Evolutionary conservation across 2,797 vertebrate genomes (phyloP), one percentile per base, ranked within the genome.

Genomic region (Paedocypris micromegethes): DNA sequence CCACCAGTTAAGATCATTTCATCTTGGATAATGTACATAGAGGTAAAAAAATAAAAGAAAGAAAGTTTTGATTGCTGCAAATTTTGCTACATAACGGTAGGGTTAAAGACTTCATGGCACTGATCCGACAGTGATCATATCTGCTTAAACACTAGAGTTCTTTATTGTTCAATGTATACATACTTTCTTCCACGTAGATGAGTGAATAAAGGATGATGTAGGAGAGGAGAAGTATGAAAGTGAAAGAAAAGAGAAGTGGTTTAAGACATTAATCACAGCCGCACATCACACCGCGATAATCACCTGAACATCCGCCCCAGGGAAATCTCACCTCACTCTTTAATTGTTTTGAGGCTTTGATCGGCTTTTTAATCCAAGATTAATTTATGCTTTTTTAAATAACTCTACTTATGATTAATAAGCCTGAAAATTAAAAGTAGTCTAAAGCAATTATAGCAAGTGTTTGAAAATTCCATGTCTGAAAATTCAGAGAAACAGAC

Each of bases 381-480:
- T 98, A 97, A 98, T 98, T 98, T 97, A 97, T 98, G 95, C 94
- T 95, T 95, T 98, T 96, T 98, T 98, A 97, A 98, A 98, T 98
- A 98, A 98, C 94, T 96, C 94, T 97, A 95, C 94, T 94, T 98
- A 95, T 98, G 94, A 97, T 98, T 98, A 98, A 98, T 98, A 98
- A 94, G 93, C 92, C 95, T 92, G 93, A 95, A 98, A 97, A 96
- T 98, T 95, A 96, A 97, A 96, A 96, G 92, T 93, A 94, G 91
- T 95, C 92, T 92, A 91, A 97, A 97, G 95, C 96, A 98, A 98
- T 98, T 98, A 98, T 95, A 97, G 94, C 93, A 94, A 97, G 95
- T 93, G 94, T 92, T 93, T 96, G 95, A 95, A 96, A 95, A 97
- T 95, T 23, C 23, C 23, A 23, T 23, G 23, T 23, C 23, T 23